Evolutionary conservation across 2,888 invertebrate species (phyloP), one percentile per base, ranked within the genome.

Genomic region (Eristalinus sepulchralis): DNA sequence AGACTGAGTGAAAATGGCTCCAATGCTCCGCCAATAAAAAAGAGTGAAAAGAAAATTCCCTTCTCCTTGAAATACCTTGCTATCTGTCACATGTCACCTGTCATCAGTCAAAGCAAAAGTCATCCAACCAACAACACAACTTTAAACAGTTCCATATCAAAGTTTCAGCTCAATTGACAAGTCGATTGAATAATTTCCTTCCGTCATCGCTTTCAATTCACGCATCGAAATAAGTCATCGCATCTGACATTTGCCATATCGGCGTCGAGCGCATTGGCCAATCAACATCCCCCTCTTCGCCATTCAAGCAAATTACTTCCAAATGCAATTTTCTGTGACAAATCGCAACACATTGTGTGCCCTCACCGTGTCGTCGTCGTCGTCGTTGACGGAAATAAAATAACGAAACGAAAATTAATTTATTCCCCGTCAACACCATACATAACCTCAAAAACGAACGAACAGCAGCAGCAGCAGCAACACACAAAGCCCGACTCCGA

Each of bases 321-420:
- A 83, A 86, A 78, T 86, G 86, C 86, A 86, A 86, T 86, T 83
- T 83, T 73, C 83, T 86, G 83, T 86, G 86, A 86, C 86, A 86
- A 86, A 86, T 86, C 71, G 83, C 83, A 75, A 83, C 82, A 79
- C 83, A 86, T 83, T 82, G 78, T 82, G 78, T 86, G 78, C 64
- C 81, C 63, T 55, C 57, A 82, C 73, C 73, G 82, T 85, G 63
- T 66, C 78, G 31, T 60, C 57, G 20, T 80, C 63, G 33, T 22
- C 34, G 31, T 10, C 36, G 34, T 17, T 10, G 39, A 5, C 47
- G 47, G 47, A 47, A 64, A 62, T 64, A 39, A 57, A 55, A 60
- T 53, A 64, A 67, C 59, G 22, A 67, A 64, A 59, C n/a, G 75
- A 63, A 84, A 86, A 86, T 86, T 86, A 86, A 86, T 86, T 86